Conservation (phyloP, 1,140 invertebrate species). For the Chlorops oryzae region DNA sequence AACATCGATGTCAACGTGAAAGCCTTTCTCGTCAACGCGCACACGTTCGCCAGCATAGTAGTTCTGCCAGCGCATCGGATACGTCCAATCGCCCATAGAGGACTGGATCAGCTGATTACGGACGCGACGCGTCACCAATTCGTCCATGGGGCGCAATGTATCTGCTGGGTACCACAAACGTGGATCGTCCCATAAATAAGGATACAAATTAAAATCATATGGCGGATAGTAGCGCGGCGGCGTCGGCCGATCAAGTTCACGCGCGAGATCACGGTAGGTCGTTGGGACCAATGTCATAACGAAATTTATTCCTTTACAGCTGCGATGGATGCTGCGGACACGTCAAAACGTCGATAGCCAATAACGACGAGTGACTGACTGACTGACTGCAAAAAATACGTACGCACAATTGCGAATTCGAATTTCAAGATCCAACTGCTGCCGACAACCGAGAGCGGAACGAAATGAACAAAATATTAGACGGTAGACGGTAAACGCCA, state of each 20-base stretch:
- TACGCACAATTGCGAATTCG: no score
- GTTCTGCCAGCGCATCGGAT: constrained; percentile 42
- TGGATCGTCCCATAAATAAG: constrained; percentile 40
- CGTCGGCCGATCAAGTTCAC: constrained; percentile 33
- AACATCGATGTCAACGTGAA: constrained; percentile 74
- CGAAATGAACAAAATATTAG: no score
- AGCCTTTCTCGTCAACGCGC: constrained; percentile 64
- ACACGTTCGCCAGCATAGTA: constrained; percentile 52
- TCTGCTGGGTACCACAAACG: constrained; percentile 30
- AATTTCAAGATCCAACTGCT: no score
- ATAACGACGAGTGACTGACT: no score
- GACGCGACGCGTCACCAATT: constrained; percentile 36
- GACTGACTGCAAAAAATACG: no score
- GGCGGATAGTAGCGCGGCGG: constrained; percentile 31
- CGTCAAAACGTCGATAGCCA: no score
- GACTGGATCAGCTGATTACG: constrained; percentile 40
- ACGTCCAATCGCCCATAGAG: constrained; percentile 30
- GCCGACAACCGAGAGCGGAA: no score
- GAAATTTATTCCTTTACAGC: no score
- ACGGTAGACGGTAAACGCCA: no score
- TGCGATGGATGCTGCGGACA: no score
- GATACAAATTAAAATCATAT: constrained; percentile 38
- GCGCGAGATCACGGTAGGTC: constrained; percentile 35
- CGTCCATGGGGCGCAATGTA: constrained; percentile 27
- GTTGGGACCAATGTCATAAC: constrained; percentile 37